Evolutionary conservation across 2,797 vertebrate genomes (phyloP), one percentile per base, ranked within the genome.

Genomic region (Tiaroga cobitis): DNA sequence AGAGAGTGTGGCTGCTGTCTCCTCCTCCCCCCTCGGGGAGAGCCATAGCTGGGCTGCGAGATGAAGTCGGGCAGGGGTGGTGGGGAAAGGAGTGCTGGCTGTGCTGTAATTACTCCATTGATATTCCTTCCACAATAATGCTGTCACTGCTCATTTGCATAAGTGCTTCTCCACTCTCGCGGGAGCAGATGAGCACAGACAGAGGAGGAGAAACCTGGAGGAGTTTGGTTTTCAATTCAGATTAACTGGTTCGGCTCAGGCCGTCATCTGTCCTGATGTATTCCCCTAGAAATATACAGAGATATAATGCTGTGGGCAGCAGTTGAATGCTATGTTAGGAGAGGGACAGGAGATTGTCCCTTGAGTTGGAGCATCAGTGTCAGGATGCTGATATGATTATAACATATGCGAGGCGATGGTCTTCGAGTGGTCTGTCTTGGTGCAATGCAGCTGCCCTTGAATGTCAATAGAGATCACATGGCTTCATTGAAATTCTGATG

Each of bases 91-190:
- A 96, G 96, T 95, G 93, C 91, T 92, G 94, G 95, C 95, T 96
- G 96, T 96, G 97, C 97, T 97, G 98, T 99, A 99, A 99, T 99
- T 99, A 98, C 98, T 99, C 97, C 97, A 99, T 99, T 99, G 98
- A 99, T 99, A 99, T 99, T 99, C 98, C 96, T 97, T 95, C 93
- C 97, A 97, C 98, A 98, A 98, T 98, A 97, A 97, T 94, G 94
- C 97, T 98, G 98, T 97, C 97, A 97, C 96, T 93, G 95, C 97
- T 97, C 96, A 98, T 99, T 99, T 99, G 96, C 98, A 99, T 99
- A 99, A 97, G 85, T 83, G 85, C 87, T 80, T 85, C 83, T 81
- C 54, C 70, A 95, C 95, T 92, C 90, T 93, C 88, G 81, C 90
- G 92, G 92, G 94, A 90, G 94, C 95, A 95, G 96, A 96, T 95